Percentiles rank a stretch among this genome's conserved stretches.
phyloP scores from a whole-genome alignment of 2,888 invertebrate genomes.

The Eristalinus aeneus region DNA sequence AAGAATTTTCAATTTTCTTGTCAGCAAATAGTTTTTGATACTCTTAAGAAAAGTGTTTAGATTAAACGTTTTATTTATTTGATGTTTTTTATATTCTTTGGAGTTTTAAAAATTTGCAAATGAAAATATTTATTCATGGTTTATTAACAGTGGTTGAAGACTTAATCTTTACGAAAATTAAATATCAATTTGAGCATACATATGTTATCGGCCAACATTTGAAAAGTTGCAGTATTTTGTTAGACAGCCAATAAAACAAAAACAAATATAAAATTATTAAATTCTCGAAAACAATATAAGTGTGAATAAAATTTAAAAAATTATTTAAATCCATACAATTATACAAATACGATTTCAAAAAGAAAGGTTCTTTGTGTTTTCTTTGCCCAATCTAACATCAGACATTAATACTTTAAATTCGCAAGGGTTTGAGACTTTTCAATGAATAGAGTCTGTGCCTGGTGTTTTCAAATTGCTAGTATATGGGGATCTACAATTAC shows the following conservation, averaged over 20 bases:
- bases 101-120: neutral
- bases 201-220: slow-evolving; percentile 25
- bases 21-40: slow-evolving; percentile 57
- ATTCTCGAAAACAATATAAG: slow-evolving; percentile 16
- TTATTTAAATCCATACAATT: slow-evolving; percentile 41
- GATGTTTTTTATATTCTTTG: neutral
- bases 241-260: slow-evolving; percentile 39
- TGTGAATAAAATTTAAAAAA: neutral
- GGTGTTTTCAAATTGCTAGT: no score
- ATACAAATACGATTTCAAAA: slow-evolving; percentile 49
- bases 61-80: neutral
- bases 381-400: no score
- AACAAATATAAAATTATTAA: slow-evolving; percentile 2
- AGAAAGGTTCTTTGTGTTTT: neutral
- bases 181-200: slow-evolving; percentile 21
- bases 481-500: no score
- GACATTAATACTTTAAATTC: no score
- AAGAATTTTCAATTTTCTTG: slow-evolving; percentile 50
- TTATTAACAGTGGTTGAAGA: slow-evolving; percentile 38
- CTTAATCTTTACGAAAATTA: slow-evolving; percentile 4
- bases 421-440: no score
- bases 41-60: slow-evolving; percentile 35
- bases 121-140: neutral
- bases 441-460: no score
- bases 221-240: slow-evolving; percentile 34